Percentiles rank a stretch among this genome's conserved stretches.
phyloP scores from a whole-genome alignment of 2,113 vertebrate genomes.

The Copsychus sechellarum region DNA sequence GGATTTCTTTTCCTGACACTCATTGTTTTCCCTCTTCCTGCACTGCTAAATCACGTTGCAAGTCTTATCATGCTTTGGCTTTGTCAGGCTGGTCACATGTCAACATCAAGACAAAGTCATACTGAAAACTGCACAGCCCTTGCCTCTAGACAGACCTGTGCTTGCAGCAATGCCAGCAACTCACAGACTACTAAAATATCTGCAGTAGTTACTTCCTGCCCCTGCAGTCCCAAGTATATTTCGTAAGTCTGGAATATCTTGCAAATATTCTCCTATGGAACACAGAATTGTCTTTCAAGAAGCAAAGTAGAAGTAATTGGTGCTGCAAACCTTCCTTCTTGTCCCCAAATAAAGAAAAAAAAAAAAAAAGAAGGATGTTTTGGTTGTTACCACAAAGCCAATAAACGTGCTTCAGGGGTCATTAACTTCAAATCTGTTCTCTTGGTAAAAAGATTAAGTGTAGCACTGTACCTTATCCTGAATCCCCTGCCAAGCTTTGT shows the following conservation, averaged over 20 bases:
- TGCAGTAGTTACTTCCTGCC: neutral
- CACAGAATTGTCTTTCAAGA: neutral
- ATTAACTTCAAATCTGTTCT: conserved; percentile 31
- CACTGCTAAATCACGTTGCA: neutral
- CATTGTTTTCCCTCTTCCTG: conserved; percentile 62
- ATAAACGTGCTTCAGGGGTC: neutral
- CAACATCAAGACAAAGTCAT: conserved; percentile 22
- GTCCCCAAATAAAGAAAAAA: neutral
- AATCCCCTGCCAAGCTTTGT: conserved; percentile 33
- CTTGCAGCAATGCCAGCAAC: neutral
- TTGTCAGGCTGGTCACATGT: neutral
- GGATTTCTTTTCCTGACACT: conserved; percentile 39
- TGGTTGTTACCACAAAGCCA: neutral
- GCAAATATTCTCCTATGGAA: neutral
- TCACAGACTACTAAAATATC: neutral
- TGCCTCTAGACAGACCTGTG: neutral
- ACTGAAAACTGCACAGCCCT: neutral
- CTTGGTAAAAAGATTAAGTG: conserved; percentile 54
- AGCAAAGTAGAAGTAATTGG: neutral
- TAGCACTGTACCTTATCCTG: conserved; percentile 21
- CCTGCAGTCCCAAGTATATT: neutral
- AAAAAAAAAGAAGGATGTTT: neutral
- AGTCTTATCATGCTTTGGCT: conserved; percentile 53
- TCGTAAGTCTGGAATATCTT: neutral
- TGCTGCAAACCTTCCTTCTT: neutral